phyloP scores from a whole-genome alignment of 2,797 vertebrate species.

The Acipenser transmontanus region DNA sequence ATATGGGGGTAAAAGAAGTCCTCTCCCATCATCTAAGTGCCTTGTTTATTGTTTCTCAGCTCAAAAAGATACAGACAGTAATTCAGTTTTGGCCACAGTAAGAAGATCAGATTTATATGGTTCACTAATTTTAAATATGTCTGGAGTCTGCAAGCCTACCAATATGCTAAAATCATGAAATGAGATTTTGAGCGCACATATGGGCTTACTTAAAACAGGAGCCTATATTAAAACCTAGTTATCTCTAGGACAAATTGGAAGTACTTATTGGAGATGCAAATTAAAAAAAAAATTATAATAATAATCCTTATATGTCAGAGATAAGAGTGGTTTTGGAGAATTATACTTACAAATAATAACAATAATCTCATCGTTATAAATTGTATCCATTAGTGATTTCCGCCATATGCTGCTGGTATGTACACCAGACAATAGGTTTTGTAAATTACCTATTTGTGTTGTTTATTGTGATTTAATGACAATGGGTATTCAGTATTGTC shows the following conservation, averaged over 20 bases:
- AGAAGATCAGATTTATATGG: slow-evolving; percentile 43
- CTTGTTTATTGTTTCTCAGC: slow-evolving; percentile 32
- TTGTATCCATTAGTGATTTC: slow-evolving; percentile 33
- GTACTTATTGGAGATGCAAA: slow-evolving; percentile 30
- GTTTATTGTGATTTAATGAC: slow-evolving; percentile 2
- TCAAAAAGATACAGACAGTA: slow-evolving; percentile 28
- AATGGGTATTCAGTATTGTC: slow-evolving; percentile 17
- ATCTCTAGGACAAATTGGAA: slow-evolving; percentile 23
- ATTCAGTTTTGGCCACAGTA: slow-evolving; percentile 28
- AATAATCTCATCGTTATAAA: not conserved
- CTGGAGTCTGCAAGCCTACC: slow-evolving; percentile 26
- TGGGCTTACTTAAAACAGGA: not conserved
- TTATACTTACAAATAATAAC: slow-evolving; percentile 1
- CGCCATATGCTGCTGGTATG: not conserved
- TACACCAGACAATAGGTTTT: slow-evolving; percentile 22
- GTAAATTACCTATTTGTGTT: slow-evolving; percentile 6
- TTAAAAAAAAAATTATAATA: slow-evolving; percentile 23
- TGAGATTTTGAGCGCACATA: slow-evolving; percentile 12
- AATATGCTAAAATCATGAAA: slow-evolving; percentile 17
- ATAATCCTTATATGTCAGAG: slow-evolving; percentile 29
- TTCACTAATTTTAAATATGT: slow-evolving; percentile 40
- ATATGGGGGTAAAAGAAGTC: not conserved
- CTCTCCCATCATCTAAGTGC: slow-evolving; percentile 1
- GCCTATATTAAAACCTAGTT: slow-evolving; percentile 3
- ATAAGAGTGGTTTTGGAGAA: slow-evolving; percentile 11